A percentile compares a stretch with the other conserved stretches of the same genome.
Evolutionary conservation across 2,797 vertebrate species (phyloP).

Genomic region (Lacerta viridis): DNA sequence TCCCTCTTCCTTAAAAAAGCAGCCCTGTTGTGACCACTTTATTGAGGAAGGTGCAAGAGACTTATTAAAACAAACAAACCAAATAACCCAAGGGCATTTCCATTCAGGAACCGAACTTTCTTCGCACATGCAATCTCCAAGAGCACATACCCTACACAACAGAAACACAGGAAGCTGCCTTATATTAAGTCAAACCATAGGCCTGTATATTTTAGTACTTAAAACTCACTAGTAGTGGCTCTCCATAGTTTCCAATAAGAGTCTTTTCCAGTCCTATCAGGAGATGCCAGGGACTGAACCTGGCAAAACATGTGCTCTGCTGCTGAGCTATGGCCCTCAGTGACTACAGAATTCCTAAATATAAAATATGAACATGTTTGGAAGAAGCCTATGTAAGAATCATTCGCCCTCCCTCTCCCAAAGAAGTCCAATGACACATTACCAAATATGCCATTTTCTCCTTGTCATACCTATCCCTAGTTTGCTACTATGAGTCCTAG

Average conservation of each 20-base stretch:
- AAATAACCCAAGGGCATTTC: slow-evolving; percentile 15
- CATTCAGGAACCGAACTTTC: slow-evolving; percentile 11
- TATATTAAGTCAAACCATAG: not conserved
- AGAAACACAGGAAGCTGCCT: too few relatives aligned
- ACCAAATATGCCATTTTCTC: not conserved
- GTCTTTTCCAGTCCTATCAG: too few relatives aligned
- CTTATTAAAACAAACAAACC: not conserved
- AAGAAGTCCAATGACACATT: not conserved
- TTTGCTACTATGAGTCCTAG: not conserved
- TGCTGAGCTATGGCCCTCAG: not conserved
- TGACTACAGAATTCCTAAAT: not conserved
- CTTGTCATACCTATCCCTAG: not conserved
- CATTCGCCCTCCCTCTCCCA: not conserved
- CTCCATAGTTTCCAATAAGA: too few relatives aligned
- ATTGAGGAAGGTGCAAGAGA: not conserved
- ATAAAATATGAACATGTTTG: too few relatives aligned
- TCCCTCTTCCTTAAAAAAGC: not conserved
- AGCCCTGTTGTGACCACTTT: not conserved
- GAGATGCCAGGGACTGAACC: too few relatives aligned
- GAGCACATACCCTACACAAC: too few relatives aligned
- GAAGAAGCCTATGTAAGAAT: not conserved
- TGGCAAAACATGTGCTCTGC: too few relatives aligned
- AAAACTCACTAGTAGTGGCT: too few relatives aligned
- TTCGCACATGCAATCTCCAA: not conserved
- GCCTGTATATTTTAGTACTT: too few relatives aligned